Evolutionary conservation across 2,113 vertebrate species (phyloP), one percentile per base, ranked within the genome.

Genomic region (Malurus alboscapulatus): DNA sequence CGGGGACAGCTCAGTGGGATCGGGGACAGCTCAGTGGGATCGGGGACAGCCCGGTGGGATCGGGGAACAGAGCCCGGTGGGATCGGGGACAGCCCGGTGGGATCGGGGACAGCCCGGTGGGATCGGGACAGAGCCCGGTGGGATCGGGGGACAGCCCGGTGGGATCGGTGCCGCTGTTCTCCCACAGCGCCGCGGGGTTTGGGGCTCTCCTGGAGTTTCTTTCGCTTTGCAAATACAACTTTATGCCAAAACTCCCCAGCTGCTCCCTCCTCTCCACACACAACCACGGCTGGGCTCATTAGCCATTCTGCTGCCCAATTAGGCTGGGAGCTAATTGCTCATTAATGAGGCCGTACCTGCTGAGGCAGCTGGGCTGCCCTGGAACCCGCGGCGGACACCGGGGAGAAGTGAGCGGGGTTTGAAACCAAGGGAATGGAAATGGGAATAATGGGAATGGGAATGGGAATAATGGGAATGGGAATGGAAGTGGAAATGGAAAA

Each of bases 221-320:
- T 63, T 78, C 18, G 25, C 22, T 67, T 45, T 71, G 75, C 48
- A 59, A 63, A 76, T 66, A 4, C 3, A 63, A 25, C 17, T 68
- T 72, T 12, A 26, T 40, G 40, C 20, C 72, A 18, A 13, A 83
- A 55, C 10, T 62, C 58, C 14, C 38, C 61, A 17, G 10, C 68
- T 62, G 42, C 40, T 74, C 61, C 54, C 27, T 80, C 44, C 19
- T 40, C 36, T 34, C 95, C 92, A 93, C 89, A 69, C 80, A 72
- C 87, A 90, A 4, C 81, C 79, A 6, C 1, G 88, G 84, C 92
- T 69, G 86, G 90, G 91, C 94, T 96, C 96, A 95, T 96, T 96
- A 97, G 96, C 93, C 96, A 93, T 94, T 93, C 96, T 85, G 75
- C 96, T 97, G 96, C 95, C 96, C 97, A 97, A 96, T 97, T 97